Base-by-base conservation (phyloP, 2,888 invertebrate genomes). In the Drosophila picticornis region DNA sequence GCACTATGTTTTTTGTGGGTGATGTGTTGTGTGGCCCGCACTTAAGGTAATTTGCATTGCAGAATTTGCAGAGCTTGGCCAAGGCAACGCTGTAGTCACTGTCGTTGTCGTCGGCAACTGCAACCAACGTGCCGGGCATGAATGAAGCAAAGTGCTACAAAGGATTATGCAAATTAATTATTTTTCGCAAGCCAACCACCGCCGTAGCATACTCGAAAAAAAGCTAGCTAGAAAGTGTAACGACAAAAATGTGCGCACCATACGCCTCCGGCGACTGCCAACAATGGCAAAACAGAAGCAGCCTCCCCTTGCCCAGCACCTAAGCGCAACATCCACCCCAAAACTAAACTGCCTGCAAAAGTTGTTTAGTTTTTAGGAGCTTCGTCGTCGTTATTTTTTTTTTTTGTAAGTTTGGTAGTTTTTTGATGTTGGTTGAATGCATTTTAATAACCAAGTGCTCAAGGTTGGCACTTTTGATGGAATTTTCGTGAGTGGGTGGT, bases 41-140 rank as follows among this genome's bases (percentile, higher is more conserved):
- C 87, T 88, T 88, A 91, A 90, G 90, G 87, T 88, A 88, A 88
- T 88, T 88, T 88, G 87, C 87, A 88, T 90, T 91, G 91, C 89
- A 91, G 89, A 88, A 88, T 88, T 88, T 85, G 83, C 90, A 71
- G 86, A 79, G 90, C 90, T 86, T 74, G 90, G 88, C 91, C 87
- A 78, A 80, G 81, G 87, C 76, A 78, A 86, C 67, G 68, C 36
- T 48, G 70, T 79, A 65, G 70, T 64, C 73, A 66, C 67, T 58
- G 79, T 34, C 52, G 48, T 50, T 51, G 40, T 19, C 55, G 63
- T 46, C 52, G 60, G 72, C 60, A 52, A 70, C 58, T 72, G 83
- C 83, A 63, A 51, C 72, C 90, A 90, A 91, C 89, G 89, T 90
- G 86, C 88, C 71, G 74, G 90, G 91, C 91, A 90, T 90, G 89